Percentiles rank a stretch among this genome's conserved stretches.
phyloP scores from a whole-genome alignment of 2,113 vertebrate species.

The Opisthocomus hoazin region DNA sequence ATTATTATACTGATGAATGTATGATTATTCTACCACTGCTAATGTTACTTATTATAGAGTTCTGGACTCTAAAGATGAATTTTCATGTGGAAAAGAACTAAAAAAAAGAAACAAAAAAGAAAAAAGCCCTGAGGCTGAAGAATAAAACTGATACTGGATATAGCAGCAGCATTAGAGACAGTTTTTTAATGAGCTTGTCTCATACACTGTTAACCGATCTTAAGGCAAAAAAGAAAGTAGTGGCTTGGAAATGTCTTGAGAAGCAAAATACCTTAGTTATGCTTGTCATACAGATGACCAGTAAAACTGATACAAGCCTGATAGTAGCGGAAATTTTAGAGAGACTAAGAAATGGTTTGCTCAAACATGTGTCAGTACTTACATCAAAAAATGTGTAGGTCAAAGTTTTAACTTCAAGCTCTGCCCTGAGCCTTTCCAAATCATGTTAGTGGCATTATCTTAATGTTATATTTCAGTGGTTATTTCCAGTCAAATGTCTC shows the following conservation, averaged over 20 bases:
- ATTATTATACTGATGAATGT: neutral
- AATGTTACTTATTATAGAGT: neutral
- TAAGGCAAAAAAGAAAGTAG: neutral
- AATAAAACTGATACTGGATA: neutral
- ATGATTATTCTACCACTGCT: neutral
- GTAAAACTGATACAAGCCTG: neutral
- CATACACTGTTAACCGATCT: neutral
- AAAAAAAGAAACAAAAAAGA: neutral
- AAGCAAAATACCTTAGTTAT: neutral
- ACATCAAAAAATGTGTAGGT: neutral
- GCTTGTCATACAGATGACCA: fast-evolving
- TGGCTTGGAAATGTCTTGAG: neutral
- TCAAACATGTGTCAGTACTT: neutral
- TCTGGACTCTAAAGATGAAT: neutral
- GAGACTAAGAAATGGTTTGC: neutral
- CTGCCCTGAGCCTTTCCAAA: neutral
- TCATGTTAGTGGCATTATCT: too few species aligned
- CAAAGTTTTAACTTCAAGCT: neutral
- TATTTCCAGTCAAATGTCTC: neutral
- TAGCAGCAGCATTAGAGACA: neutral
- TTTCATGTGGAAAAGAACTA: neutral
- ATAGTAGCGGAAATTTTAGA: neutral
- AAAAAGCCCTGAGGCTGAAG: neutral
- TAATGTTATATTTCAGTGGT: neutral
- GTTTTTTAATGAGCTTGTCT: neutral